Evolutionary conservation across 2,888 invertebrate species (phyloP).

Genomic region (Synergus itoensis): DNA sequence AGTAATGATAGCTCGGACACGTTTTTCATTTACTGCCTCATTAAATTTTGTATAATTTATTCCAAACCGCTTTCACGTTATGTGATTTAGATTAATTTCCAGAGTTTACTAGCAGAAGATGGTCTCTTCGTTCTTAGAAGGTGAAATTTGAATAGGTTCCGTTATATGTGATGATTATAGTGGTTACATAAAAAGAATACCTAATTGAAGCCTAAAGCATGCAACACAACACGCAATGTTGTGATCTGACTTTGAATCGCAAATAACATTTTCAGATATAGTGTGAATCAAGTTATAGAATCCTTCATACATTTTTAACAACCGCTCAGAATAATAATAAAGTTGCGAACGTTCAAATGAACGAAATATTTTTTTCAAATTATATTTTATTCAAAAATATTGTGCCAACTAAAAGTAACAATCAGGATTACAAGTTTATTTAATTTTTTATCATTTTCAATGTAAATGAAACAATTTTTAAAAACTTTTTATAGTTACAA

Average conservation of each 20-base stretch:
- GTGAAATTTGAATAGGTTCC: neutral
- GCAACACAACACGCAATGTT: no score
- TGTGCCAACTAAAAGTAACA: no score
- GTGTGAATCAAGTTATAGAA: neutral
- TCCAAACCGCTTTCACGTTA: neutral
- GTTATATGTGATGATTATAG: neutral
- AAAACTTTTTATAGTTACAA: no score
- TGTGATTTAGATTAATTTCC: neutral
- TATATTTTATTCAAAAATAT: no score
- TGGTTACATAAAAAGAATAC: neutral
- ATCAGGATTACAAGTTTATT: no score
- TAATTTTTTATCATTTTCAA: no score
- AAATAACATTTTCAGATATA: neutral
- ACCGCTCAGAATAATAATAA: neutral
- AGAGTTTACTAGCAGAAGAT: neutral
- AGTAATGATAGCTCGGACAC: constrained; percentile 5
- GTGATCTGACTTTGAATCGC: neutral
- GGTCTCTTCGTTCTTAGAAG: neutral
- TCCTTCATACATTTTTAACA: neutral
- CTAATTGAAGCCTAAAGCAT: no score
- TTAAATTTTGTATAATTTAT: constrained; percentile 20
- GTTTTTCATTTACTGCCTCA: constrained; percentile 26
- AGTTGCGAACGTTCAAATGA: no score
- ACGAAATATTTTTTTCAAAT: no score
- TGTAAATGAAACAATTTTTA: no score